Conservation (phyloP, 2,113 vertebrate genomes). For the Hippocampus barbouri region DNA sequence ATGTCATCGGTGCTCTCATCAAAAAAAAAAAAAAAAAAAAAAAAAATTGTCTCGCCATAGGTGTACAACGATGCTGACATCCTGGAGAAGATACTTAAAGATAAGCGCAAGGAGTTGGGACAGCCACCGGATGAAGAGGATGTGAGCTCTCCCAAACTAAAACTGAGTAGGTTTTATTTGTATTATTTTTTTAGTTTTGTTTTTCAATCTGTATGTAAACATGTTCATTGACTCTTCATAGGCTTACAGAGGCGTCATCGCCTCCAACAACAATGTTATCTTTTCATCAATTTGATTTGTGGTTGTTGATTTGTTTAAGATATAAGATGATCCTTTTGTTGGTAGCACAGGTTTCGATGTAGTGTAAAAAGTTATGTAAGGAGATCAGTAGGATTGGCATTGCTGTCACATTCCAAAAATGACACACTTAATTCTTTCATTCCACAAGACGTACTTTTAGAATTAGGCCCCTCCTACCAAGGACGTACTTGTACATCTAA, state of each 20-base stretch:
- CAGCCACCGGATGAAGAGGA: constrained; percentile 87
- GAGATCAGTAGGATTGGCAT: no score
- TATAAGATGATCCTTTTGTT: not conserved
- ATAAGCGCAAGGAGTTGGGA: constrained; percentile 93
- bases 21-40: not conserved
- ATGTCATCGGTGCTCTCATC: not conserved
- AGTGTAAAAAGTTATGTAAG: no score
- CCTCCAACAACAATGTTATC: not conserved
- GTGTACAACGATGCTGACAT: constrained; percentile 96
- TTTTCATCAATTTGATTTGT: not conserved
- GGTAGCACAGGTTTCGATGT: no score
- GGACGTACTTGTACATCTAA: no score
- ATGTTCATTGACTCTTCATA: not conserved
- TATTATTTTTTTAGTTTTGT: not conserved
- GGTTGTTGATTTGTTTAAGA: not conserved
- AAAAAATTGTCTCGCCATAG: constrained; percentile 53
- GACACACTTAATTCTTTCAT: no score
- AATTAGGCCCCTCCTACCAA: no score
- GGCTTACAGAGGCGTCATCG: not conserved
- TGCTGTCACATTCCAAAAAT: no score
- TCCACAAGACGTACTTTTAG: no score
- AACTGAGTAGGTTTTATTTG: constrained; percentile 82
- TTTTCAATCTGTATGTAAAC: not conserved
- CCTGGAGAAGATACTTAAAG: constrained; percentile 92
- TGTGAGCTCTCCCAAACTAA: constrained; percentile 91